Base-by-base conservation (phyloP, 2,888 invertebrate species). In the Lasius platythorax region DNA sequence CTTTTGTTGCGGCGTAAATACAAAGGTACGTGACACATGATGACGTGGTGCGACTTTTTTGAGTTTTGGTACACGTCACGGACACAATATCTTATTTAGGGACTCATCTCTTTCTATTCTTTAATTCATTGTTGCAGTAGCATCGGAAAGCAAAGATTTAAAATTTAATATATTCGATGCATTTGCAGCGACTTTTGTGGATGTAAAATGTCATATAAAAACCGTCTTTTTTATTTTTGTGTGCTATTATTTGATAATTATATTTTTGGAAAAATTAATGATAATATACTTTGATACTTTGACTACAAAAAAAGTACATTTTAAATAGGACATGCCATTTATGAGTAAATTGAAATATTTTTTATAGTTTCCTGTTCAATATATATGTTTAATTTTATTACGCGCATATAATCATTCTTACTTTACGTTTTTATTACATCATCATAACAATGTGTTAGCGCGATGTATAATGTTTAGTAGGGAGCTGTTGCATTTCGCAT, bases 381-480 rank as follows among this genome's bases (percentile, higher is more conserved):
- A 28, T 23, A 18, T 43, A 78, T 46, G 56, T 56, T 78, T 68
- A 58, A 58, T 78, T 68, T 58, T 40, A 43, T 78, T 68, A n/a
- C 4, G 23, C 3, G 53, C 15, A 50, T 61, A 46, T 61, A 33
- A 72, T 70, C 11, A 61, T 79, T 79, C 28, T 79, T 79, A 58
- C n/a, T 72, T 72, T 28, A 9, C 23, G 3, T 2, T 46, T 15
- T 37, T 12, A 56, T 56, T 78, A 18, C 15, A 43, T 18, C 30
- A n/a, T 68, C 43, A 78, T 43, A 50, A 70, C 30, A 23, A 23
- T 67, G 68, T 33, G 43, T 61, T 79, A 61, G 23, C 40, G 28
- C 15, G 23, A 63, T 61, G 23, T 46, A 23, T 61, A 37, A 61
- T 79, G 43, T 43, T 79, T 43, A 43, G 12, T 46, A 37, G 18